Base-by-base conservation (phyloP, 2,888 invertebrate species). In the Branchellion lobata region DNA sequence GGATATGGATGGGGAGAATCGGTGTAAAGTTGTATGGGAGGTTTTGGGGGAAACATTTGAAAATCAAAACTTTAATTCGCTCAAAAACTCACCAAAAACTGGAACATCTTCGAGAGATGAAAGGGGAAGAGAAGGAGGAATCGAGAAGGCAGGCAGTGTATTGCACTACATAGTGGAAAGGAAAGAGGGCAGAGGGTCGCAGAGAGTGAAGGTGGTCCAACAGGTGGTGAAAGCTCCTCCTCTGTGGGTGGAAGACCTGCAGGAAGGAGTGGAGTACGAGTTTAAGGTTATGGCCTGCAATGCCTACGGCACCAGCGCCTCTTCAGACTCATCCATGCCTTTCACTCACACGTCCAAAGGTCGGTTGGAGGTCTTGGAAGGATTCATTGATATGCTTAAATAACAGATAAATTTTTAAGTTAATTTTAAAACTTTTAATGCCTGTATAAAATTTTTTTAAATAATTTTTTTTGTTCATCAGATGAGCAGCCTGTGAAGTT, bases 181-280 rank as follows among this genome's bases (percentile, higher is more conserved):
- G 18, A 72, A 81, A 21, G 83, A 83, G 68, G 69, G 79, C 24
- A 68, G 80, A 51, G 80, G 80, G 14, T 79, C 81, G 2, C 91
- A 97, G 85, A 98, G 98, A 97, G 91, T 95, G 81, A 95, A 95
- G 88, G 86, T 95, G 77, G 96, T 93, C 88, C 94, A 92, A 85
- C 93, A 94, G 82, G 94, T 95, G 0, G 90, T 92, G 24, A 81
- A 84, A 3, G 85, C 84, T 72, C 81, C 82, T 14, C 82, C 82
- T 3, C 83, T 83, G 79, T 84, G 84, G 1, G 81, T 86, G 0
- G 82, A 84, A 3, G 83, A 84, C 3, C 90, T 98, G 24, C 91
- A 93, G 47, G 96, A 96, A 87, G 96, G 96, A 78, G 94, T 96
- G 89, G 92, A 92, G 0, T 95, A 95, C 86, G 92, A 94, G 85